A percentile compares a stretch with the other conserved stretches of the same genome.
These are phyloP conservation scores for Novumbra hubbsi DNA, from an alignment of 2,797 vertebrate genomes.

Conservation along the genomic window DNA sequence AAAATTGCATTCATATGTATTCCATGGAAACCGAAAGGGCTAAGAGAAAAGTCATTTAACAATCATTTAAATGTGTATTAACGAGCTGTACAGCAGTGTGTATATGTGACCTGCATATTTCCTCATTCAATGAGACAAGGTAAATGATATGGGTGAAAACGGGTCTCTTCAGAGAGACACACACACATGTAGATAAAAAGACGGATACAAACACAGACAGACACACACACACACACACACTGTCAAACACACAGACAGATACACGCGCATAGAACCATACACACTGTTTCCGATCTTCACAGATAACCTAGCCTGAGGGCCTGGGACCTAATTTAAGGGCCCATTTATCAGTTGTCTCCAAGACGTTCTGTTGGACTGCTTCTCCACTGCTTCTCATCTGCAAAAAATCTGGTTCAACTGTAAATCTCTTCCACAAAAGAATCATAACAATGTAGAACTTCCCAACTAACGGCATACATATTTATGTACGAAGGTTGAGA, in stretches of 20 bases:
- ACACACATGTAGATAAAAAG: too few species aligned
- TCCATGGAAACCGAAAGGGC: conserved; percentile 41
- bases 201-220: conserved; percentile 40
- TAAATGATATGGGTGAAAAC: conserved; percentile 66
- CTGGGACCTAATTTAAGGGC: conserved; percentile 68
- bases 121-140: conserved; percentile 69
- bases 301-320: conserved; percentile 68
- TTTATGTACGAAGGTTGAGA: conserved; percentile 31
- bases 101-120: conserved; percentile 71
- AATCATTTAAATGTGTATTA: conserved; percentile 66
- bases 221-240: background rate
- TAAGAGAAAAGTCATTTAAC: conserved; percentile 45
- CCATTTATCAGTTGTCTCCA: conserved; percentile 65
- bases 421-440: conserved; percentile 21
- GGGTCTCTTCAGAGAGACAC: conserved; percentile 58
- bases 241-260: too few species aligned
- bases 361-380: conserved; percentile 53
- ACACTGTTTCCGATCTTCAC: conserved; percentile 69
- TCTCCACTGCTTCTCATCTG: conserved; percentile 37
- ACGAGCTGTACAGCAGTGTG: conserved; percentile 51
- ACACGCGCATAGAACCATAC: conserved; percentile 22
- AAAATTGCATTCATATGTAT: conserved; percentile 69
- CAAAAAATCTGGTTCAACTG: conserved; percentile 22
- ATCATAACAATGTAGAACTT: conserved; percentile 14
- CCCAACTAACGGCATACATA: conserved; percentile 33